Evolutionary conservation across 2,113 vertebrate genomes (phyloP).

Genomic region (Cygnus buccinator): DNA sequence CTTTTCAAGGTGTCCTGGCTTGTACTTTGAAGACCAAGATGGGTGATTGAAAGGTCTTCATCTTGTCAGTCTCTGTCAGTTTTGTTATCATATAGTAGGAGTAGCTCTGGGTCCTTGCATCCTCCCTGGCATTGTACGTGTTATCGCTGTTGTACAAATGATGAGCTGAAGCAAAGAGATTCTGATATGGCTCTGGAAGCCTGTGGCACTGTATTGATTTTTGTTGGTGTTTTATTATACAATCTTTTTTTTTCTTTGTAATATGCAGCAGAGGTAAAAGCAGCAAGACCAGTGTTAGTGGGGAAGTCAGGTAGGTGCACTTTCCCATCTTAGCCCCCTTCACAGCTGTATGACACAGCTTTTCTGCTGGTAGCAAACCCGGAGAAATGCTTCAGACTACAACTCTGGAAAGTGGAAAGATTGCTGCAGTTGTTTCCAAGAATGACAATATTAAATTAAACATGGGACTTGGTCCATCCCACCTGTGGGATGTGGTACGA

Average conservation of each 20-base stretch:
- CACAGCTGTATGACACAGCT: neutral
- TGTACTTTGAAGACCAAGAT: neutral
- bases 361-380: neutral
- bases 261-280: neutral
- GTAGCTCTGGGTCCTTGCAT: neutral
- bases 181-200: neutral
- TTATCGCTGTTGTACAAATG: neutral
- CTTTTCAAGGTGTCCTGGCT: neutral
- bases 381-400: neutral
- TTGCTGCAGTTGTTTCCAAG: neutral
- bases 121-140: neutral
- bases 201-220: neutral
- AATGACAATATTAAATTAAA: neutral
- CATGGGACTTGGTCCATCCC: neutral
- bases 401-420: neutral
- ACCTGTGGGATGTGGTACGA: neutral
- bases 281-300: accelerated
- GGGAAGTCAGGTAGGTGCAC: accelerated
- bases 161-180: neutral
- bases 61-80: neutral
- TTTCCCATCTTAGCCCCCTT: neutral
- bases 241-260: neutral
- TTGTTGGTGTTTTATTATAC: neutral
- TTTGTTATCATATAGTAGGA: neutral
- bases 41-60: neutral